These are phyloP conservation scores for Meloidogyne chitwoodi DNA, from an alignment of 1,140 invertebrate genomes.

Conservation along the genomic window DNA sequence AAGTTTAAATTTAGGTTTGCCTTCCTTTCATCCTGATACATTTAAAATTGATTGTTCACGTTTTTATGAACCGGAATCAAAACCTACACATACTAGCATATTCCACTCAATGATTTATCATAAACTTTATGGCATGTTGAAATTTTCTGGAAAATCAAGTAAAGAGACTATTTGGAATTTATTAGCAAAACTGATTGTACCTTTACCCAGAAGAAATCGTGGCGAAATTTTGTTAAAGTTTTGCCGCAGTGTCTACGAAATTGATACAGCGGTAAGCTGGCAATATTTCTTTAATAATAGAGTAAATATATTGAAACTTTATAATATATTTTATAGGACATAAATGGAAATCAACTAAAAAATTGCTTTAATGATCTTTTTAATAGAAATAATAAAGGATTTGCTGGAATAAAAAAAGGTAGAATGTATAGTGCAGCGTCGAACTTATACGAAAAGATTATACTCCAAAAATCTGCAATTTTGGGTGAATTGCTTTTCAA, in stretches of 20 bases:
- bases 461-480: not conserved
- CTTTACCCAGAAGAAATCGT: not conserved
- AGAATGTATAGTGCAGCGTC: not conserved
- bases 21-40: not conserved
- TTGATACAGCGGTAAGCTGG: not conserved
- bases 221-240: not conserved
- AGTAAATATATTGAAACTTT: too few species aligned
- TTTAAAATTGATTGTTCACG: not conserved
- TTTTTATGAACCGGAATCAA: not conserved
- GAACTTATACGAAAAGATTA: not conserved
- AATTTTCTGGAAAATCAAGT: not conserved
- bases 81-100: not conserved
- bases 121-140: not conserved
- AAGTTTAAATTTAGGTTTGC: not conserved
- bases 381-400: not conserved
- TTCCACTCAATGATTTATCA: not conserved
- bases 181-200: not conserved
- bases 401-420: not conserved
- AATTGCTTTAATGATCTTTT: not conserved
- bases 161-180: not conserved
- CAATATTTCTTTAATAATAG: too few species aligned
- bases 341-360: not conserved
- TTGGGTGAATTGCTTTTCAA: not conserved
- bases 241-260: not conserved
- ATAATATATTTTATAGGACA: not conserved